These are phyloP conservation scores for Apamea crenata DNA, from an alignment of 2,888 invertebrate species.

Conservation along the genomic window DNA sequence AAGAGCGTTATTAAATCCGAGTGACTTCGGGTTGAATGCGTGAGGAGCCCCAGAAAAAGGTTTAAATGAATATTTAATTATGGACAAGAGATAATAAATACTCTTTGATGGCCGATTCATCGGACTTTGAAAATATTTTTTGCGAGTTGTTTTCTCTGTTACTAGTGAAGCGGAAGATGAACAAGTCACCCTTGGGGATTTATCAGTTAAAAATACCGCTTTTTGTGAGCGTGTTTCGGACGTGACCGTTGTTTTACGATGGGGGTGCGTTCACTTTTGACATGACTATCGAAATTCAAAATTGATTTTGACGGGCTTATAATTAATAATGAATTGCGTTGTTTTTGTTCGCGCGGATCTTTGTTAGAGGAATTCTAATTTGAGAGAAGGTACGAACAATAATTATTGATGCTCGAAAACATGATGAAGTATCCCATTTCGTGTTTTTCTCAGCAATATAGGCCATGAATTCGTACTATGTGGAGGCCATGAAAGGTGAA, in stretches of 20 bases:
- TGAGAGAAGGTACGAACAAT: not conserved
- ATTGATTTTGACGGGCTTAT: constrained; percentile 25
- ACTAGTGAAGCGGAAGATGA: constrained; percentile 73
- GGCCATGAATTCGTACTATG: not conserved
- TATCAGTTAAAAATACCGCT: constrained; percentile 72
- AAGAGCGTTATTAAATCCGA: constrained; percentile 79
- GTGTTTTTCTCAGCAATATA: not conserved
- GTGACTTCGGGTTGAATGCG: constrained; percentile 76
- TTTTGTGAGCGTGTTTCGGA: constrained; percentile 50
- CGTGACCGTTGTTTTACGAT: constrained; percentile 45
- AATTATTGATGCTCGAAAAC: not conserved
- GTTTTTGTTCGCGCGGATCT: constrained; percentile 22
- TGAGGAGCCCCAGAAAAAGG: constrained; percentile 73
- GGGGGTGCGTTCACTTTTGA: constrained; percentile 35
- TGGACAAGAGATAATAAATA: constrained; percentile 66
- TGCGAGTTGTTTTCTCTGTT: constrained; percentile 67
- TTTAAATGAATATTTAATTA: constrained; percentile 78
- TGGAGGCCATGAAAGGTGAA: not conserved
- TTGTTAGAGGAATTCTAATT: not conserved
- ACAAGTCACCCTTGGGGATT: constrained; percentile 73
- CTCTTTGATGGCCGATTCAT: constrained; percentile 67
- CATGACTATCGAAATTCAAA: constrained; percentile 25
- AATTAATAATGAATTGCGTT: constrained; percentile 17
- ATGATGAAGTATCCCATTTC: not conserved
- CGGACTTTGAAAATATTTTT: constrained; percentile 64